These are phyloP conservation scores for Ophion costatus DNA, from an alignment of 2,888 invertebrate genomes.

Conservation along the genomic window DNA sequence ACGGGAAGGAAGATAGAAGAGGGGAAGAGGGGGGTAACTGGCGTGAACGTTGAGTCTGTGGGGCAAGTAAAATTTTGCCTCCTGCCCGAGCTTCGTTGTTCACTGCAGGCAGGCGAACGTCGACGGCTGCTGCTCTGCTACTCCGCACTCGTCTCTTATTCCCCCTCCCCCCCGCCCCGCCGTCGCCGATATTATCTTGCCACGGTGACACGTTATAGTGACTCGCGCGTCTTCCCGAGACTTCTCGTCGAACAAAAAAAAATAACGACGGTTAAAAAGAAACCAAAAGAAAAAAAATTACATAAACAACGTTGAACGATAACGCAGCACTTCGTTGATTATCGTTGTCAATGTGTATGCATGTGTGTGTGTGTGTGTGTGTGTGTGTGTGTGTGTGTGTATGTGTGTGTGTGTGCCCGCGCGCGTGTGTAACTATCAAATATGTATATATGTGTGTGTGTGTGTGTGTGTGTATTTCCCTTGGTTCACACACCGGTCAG, in stretches of 20 bases:
- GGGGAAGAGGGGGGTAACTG: conserved; percentile 50
- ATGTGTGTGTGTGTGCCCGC: too few relatives aligned
- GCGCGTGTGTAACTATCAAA: too few relatives aligned
- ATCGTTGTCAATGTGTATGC: conserved; percentile 28
- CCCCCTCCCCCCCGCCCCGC: conserved; percentile 65
- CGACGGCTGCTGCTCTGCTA: conserved; percentile 63
- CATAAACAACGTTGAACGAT: background rate
- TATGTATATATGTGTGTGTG: too few relatives aligned
- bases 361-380: too few relatives aligned
- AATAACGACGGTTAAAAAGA: background rate
- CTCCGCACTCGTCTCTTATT: conserved; percentile 71
- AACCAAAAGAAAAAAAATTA: background rate
- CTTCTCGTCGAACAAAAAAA: background rate
- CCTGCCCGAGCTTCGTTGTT: conserved; percentile 57
- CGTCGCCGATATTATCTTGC: conserved; percentile 77
- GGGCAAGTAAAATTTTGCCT: conserved; percentile 48
- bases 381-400: too few relatives aligned
- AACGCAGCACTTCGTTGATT: conserved; percentile 33
- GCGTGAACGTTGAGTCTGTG: background rate
- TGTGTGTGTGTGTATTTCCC: background rate
- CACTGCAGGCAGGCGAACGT: conserved; percentile 47
- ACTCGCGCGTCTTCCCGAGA: conserved; percentile 2
- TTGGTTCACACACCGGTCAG: conserved; percentile 14
- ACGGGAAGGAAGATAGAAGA: conserved; percentile 44
- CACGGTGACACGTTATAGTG: conserved; percentile 63